Evolutionary conservation across 2,797 vertebrate genomes (phyloP).

Genomic region (Sarcophilus harrisii): DNA sequence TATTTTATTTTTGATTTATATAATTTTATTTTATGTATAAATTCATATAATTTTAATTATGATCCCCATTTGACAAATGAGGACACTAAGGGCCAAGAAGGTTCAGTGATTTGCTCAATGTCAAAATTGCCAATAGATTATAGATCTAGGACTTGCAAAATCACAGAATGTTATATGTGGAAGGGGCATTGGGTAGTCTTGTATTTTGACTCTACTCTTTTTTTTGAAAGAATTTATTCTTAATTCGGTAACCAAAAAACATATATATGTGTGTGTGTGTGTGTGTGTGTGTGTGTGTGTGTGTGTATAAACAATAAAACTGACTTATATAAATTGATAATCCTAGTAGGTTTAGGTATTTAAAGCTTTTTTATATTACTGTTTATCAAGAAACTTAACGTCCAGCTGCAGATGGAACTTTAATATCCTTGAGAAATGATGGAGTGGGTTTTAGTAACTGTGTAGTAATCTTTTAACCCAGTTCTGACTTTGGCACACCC

Average conservation of each 20-base stretch:
- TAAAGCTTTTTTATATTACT: background rate
- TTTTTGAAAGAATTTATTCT: background rate
- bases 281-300: too few species aligned
- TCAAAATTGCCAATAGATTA: background rate
- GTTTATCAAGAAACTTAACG: background rate
- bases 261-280: too few species aligned
- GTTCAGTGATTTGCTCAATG: constrained; percentile 2
- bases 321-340: background rate
- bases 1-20: too few species aligned
- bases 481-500: background rate
- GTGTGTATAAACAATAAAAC: background rate
- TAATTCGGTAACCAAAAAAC: background rate
- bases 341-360: background rate
- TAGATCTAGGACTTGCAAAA: background rate
- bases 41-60: background rate
- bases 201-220: background rate
- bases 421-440: background rate
- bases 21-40: too few species aligned
- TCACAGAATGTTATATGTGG: background rate
- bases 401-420: background rate
- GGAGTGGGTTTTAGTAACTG: background rate
- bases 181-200: background rate
- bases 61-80: background rate
- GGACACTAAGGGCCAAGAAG: background rate
- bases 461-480: background rate